These are phyloP conservation scores for Drosophila cognata DNA, from an alignment of 2,888 invertebrate species.

Conservation along the genomic window DNA sequence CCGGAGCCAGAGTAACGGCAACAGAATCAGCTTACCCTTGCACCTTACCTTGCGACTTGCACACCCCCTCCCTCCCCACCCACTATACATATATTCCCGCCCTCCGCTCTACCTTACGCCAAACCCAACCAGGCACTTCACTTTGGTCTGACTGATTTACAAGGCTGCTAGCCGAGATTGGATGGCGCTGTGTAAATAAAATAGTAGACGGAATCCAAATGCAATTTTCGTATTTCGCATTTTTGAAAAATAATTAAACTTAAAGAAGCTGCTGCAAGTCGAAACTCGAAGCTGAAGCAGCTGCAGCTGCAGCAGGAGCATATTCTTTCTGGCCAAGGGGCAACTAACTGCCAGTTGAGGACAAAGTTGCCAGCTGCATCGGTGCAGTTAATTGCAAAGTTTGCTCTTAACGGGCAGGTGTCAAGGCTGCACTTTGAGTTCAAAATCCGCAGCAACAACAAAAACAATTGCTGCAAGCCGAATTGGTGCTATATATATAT, in stretches of 20 bases:
- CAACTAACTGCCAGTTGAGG: conserved; percentile 44
- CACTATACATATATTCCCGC: neutral
- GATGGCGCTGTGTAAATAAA: conserved; percentile 80
- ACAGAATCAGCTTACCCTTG: conserved; percentile 47
- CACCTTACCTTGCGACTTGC: conserved; percentile 49
- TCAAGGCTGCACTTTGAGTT: conserved; percentile 61
- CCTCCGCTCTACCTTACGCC: neutral
- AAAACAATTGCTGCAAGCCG: conserved; percentile 32
- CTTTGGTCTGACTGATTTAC: conserved; percentile 77
- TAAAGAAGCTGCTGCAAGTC: conserved; percentile 59
- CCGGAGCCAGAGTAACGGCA: conserved; percentile 26
- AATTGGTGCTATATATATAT: conserved; percentile 4
- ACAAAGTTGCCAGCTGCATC: conserved; percentile 67
- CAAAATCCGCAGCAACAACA: conserved; percentile 21
- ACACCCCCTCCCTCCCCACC: neutral
- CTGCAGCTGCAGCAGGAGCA: neutral
- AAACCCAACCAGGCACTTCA: conserved; percentile 24
- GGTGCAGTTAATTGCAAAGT: conserved; percentile 75
- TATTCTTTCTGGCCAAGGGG: conserved; percentile 5
- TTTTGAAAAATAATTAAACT: conserved; percentile 78
- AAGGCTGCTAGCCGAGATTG: conserved; percentile 81
- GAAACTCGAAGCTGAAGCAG: conserved; percentile 6
- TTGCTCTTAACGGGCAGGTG: conserved; percentile 60
- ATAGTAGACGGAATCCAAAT: conserved; percentile 76
- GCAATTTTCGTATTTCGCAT: conserved; percentile 79